Evolutionary conservation across 2,113 vertebrate species (phyloP), one percentile per base, ranked within the genome.

Genomic region (Osmerus mordax): DNA sequence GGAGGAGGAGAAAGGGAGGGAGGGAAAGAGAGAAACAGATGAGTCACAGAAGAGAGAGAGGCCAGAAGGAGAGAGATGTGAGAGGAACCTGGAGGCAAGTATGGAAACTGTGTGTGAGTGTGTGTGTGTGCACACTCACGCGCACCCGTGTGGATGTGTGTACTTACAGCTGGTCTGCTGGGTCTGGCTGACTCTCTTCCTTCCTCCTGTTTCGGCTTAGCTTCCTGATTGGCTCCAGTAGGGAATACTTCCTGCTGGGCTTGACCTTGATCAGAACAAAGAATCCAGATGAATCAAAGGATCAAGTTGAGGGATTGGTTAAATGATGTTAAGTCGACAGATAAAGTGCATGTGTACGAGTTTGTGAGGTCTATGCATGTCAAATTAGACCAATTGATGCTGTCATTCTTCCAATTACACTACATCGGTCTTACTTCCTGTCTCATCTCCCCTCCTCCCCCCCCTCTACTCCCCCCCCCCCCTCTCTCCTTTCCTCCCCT

Each of bases 161-260:
- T 21, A 96, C 95, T 96, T 89, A 99, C 97, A 83, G 95, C 95
- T 32, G 97, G 96, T 82, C 96, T 93, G 84, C 95, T 95, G 0
- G 95, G 95, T 73, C 95, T 90, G 8, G 93, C 93, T 78, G 94
- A 91, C 8, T 98, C 96, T 19, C 93, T 91, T 75, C 90, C 92
- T 67, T 98, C 96, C 63, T 97, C 97, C 73, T 93, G 93, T 82
- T 94, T 97, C 77, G 89, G 84, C 83, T 95, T 96, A n/a, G 90
- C 73, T 12, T 93, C 91, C 78, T 96, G 94, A 3, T 95, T 95
- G 73, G 94, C 83, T 78, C 92, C 91, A 71, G 94, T 86, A 4
- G 96, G 94, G 2, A 95, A 95, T 64, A 90, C 93, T 84, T 96
- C 94, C 0, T 91, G 91, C 79, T 95, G 95, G 75, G 87, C 80